phyloP scores from a whole-genome alignment of 2,113 vertebrate genomes.

The Equus przewalskii region DNA sequence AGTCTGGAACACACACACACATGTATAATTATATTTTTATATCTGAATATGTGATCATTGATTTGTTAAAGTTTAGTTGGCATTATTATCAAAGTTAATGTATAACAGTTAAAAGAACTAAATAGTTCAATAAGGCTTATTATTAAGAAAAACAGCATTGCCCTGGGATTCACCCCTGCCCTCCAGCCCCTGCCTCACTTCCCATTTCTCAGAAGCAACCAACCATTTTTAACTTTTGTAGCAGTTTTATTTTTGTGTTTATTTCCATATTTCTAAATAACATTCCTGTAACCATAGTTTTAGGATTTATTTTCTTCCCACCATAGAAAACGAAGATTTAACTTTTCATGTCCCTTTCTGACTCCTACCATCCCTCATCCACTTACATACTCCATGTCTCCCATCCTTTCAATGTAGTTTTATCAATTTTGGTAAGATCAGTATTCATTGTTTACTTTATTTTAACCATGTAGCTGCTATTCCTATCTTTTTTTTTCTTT shows the following conservation, averaged over 20 bases:
- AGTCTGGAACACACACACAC: neutral
- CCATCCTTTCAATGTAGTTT: neutral
- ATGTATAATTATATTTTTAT: neutral
- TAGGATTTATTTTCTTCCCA: neutral
- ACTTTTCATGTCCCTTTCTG: neutral
- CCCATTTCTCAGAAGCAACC: neutral
- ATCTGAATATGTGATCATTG: neutral
- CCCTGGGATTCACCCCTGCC: neutral
- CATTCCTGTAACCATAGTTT: neutral
- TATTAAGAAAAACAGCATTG: neutral
- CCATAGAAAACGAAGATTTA: neutral
- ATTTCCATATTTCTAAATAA: conserved; percentile 18
- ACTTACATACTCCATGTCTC: neutral
- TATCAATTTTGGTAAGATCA: neutral
- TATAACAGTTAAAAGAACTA: neutral
- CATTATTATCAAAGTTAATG: neutral
- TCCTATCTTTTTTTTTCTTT: neutral
- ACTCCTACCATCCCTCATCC: neutral
- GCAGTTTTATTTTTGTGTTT: neutral
- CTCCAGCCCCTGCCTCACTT: neutral
- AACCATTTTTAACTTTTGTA: neutral
- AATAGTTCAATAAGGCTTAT: neutral
- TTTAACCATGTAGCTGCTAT: neutral
- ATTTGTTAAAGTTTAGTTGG: conserved; percentile 29
- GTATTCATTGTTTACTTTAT: neutral